A percentile compares a stretch with the other conserved stretches of the same genome.
Conservation (phyloP, 2,113 vertebrate species). For the Ancistrus triradiatus region DNA sequence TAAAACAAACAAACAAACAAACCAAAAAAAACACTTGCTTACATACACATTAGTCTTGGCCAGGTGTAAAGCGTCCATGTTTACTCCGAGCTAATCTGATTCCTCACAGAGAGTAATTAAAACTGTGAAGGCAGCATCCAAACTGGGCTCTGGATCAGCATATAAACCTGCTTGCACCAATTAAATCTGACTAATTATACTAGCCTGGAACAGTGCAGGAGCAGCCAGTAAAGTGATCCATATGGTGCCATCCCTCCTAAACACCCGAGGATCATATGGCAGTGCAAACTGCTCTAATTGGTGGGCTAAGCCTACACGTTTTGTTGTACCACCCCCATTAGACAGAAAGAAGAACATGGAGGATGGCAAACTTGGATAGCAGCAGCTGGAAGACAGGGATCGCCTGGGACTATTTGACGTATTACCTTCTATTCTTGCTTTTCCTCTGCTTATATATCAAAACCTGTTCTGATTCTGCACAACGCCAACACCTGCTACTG, state of each 20-base stretch:
- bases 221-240: constrained; percentile 26
- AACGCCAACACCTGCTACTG: constrained; percentile 19
- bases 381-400: background rate
- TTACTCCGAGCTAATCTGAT: no score
- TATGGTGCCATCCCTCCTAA: constrained; percentile 25
- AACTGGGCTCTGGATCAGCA: no score
- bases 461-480: background rate
- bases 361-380: background rate
- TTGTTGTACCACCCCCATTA: constrained; percentile 20
- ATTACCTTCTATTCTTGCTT: constrained; percentile 48
- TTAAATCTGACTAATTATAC: constrained; percentile 19
- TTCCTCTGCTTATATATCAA: constrained; percentile 12
- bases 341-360: background rate
- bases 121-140: no score
- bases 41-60: no score
- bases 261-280: constrained; percentile 7
- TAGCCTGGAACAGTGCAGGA: background rate
- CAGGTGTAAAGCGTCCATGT: no score
- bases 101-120: no score
- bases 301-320: constrained; percentile 12
- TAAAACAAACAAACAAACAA: no score
- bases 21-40: no score
- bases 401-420: constrained; percentile 38
- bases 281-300: constrained; percentile 14
- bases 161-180: constrained; percentile 13